Conservation (phyloP, 2,888 invertebrate genomes). For the Drosophila flavopinicola region DNA sequence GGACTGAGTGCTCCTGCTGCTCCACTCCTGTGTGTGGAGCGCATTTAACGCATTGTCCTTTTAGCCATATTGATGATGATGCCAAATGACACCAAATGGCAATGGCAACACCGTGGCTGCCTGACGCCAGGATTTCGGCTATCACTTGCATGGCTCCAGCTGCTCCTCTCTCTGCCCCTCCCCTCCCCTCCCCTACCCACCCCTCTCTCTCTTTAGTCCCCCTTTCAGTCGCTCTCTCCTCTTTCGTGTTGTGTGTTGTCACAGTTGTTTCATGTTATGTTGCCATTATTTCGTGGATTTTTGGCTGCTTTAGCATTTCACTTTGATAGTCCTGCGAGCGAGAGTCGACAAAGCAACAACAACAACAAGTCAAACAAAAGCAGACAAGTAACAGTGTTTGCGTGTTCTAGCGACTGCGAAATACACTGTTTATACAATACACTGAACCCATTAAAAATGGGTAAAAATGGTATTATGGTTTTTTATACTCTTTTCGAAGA, state of each 20-base stretch:
- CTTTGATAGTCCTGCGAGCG: slow-evolving; percentile 74
- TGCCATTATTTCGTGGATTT: slow-evolving; percentile 80
- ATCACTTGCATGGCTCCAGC: slow-evolving; percentile 66
- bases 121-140: slow-evolving; percentile 76
- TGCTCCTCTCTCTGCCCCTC: slow-evolving; percentile 10
- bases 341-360: slow-evolving; percentile 4
- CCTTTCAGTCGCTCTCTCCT: not conserved
- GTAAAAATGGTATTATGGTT: no score
- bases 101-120: slow-evolving; percentile 76
- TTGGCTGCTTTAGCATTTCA: slow-evolving; percentile 81
- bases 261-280: slow-evolving; percentile 80
- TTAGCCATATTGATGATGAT: slow-evolving; percentile 80
- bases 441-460: no score
- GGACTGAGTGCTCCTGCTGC: slow-evolving; percentile 23
- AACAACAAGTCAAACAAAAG: not conserved
- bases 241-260: slow-evolving; percentile 67
- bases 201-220: not conserved
- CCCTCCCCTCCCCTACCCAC: not conserved
- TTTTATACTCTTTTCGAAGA: no score
- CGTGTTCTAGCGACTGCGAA: not conserved
- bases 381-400: not conserved
- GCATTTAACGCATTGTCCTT: slow-evolving; percentile 82
- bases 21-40: slow-evolving; percentile 28
- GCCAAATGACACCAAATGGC: slow-evolving; percentile 79
- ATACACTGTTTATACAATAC: not conserved